A percentile compares a stretch with the other conserved stretches of the same genome.
Conservation (phyloP, 2,113 vertebrate genomes). For the Corythaixoides concolor region DNA sequence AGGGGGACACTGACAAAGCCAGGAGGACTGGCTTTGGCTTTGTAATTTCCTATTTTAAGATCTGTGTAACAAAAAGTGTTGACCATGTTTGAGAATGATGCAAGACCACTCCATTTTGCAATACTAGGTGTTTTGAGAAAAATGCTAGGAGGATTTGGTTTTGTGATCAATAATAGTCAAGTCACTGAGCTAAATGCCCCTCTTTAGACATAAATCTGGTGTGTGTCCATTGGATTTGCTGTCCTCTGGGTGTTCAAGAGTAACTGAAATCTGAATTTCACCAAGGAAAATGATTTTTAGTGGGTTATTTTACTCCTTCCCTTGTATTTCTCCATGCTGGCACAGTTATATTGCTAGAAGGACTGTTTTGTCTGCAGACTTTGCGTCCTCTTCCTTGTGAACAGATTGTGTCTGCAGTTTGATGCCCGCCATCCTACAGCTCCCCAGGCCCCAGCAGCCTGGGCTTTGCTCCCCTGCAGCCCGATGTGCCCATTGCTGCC, state of each 20-base stretch:
- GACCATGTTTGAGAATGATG: not conserved
- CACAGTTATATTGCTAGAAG: not conserved
- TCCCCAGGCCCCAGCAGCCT: not conserved
- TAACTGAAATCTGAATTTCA: not conserved
- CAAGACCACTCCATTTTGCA: not conserved
- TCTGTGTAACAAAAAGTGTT: not conserved
- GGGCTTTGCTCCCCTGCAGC: not conserved
- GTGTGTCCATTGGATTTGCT: not conserved
- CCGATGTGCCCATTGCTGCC: rapidly evolving
- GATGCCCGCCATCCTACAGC: not conserved
- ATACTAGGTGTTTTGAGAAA: not conserved
- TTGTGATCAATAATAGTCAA: not conserved
- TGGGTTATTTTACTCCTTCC: not conserved
- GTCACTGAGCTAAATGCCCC: not conserved
- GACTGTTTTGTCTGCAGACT: not conserved
- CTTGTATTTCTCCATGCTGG: not conserved
- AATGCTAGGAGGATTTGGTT: not conserved
- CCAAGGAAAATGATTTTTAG: not conserved
- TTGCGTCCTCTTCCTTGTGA: not conserved
- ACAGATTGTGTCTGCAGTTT: not conserved
- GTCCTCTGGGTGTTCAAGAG: not conserved
- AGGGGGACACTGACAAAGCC: not conserved
- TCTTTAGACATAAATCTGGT: not conserved
- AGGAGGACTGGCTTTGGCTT: not conserved
- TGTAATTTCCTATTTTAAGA: not conserved